A percentile compares a stretch with the other conserved stretches of the same genome.
phyloP scores from a whole-genome alignment of 92 coral and sea anemone genomes.

The Porites rus region DNA sequence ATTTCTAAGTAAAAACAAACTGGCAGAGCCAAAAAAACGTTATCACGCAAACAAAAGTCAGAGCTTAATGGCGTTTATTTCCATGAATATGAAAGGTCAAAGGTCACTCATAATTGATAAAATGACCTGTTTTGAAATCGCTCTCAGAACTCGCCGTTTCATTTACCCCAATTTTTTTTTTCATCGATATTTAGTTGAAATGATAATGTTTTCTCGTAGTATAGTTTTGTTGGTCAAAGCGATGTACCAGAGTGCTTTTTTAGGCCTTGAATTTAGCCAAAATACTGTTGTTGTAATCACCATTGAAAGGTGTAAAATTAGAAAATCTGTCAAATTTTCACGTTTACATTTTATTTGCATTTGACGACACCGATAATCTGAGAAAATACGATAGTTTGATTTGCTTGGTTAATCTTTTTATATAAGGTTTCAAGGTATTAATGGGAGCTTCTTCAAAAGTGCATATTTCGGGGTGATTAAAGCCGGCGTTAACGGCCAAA shows the following conservation, averaged over 20 bases:
- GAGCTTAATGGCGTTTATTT: not conserved
- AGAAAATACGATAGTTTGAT: not conserved
- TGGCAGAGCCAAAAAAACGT: not conserved
- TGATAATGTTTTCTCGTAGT: too few relatives aligned
- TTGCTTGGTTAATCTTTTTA: not conserved
- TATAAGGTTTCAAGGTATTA: not conserved
- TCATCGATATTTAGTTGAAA: too few relatives aligned
- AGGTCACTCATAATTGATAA: too few relatives aligned
- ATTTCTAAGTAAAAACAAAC: not conserved
- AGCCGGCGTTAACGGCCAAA: too few relatives aligned
- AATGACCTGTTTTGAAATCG: too few relatives aligned
- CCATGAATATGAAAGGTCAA: too few relatives aligned
- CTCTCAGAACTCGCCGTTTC: too few relatives aligned
- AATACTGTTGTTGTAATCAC: slow-evolving; percentile 24
- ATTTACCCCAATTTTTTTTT: too few relatives aligned
- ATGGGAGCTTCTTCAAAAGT: not conserved
- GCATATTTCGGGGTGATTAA: not conserved
- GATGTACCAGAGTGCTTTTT: not conserved
- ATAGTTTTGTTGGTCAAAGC: too few relatives aligned
- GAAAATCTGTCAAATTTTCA: not conserved
- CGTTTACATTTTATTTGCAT: not conserved
- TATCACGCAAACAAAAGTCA: not conserved
- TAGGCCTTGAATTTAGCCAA: slow-evolving; percentile 27
- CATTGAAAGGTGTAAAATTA: slow-evolving; percentile 7
- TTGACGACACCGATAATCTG: slow-evolving; percentile 10